Base-by-base conservation (phyloP, 2,888 invertebrate genomes). In the Ctena decussata region DNA sequence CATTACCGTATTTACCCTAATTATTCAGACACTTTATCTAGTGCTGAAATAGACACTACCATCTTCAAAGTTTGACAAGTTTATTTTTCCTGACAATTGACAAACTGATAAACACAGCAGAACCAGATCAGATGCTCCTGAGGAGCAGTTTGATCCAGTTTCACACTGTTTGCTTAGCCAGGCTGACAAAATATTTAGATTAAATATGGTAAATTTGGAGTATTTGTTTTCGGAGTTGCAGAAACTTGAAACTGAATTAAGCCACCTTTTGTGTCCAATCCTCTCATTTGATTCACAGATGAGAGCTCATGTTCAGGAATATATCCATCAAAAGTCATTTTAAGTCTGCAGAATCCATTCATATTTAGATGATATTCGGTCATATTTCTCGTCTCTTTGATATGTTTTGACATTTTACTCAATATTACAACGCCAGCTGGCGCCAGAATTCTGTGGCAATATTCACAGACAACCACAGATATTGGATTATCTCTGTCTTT, bases 371-470 rank as follows among this genome's bases (percentile, higher is more conserved):
- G 65, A 65, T 65, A 65, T 65, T 65, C 35, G 3, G 35, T 65
- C 35, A 35, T 65, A 65, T 65, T 65, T 65, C 35, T 24, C 65
- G 18, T 65, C 21, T 32, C 24, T 65, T 65, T 65, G 32, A 65
- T 65, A n/a, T 35, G 11, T 65, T 65, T 65, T 65, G 65, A 65
- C 65, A 30, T 65, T 65, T 65, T 65, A 24, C 65, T 65, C 65
- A 65, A 65, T 65, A 65, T 65, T 30, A 3, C 65, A 35, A 27
- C 35, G 32, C 35, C 65, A 65, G 21, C 65, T 65, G 65, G 65
- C 35, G 65, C 65, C 65, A 65, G 11, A 32, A 32, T 1, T 65
- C 65, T 65, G 65, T 35, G 65, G 21, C 24, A 35, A 57, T 57
- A 27, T 57, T 57, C 57, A 57, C 57, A 57, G 27, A 21, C 21